Evolutionary conservation across 2,888 invertebrate genomes (phyloP), one percentile per base, ranked within the genome.

Genomic region (Chrysomela aeneicollis): DNA sequence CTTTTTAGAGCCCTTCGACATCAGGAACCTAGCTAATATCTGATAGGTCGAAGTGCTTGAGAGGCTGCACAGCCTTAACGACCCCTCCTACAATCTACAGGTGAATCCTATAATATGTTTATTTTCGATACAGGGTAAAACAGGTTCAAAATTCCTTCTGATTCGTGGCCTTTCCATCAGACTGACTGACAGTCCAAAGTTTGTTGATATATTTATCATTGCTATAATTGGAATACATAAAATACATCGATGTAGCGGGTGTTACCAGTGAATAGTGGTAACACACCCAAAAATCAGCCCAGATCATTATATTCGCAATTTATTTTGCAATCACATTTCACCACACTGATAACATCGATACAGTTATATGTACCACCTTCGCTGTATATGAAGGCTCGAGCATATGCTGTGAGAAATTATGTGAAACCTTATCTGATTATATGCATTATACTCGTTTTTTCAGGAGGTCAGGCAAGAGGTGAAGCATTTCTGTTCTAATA

Each of bases 401-500:
- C 12, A 35, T 35, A 35, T 8, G 35, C 35, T 8, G 9, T 35
- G 42, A 15, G 15, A 42, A 42, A 42, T 15, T 15, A 42, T 15
- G 42, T 42, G 35, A 10, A 42, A 15, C 42, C 42, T 42, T 42
- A 42, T 42, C 42, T 15, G 42, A 42, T 42, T 15, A 42, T 35
- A 35, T 42, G 6, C 42, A 15, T 42, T 42, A n/a, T n/a, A 15
- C 42, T 15, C 15, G 15, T 55, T 5, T 55, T 21, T 55, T n/a
- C 17, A 17, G 22, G 42, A 55, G 42, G 55, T 55, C 55, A 42
- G 18, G 12, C 55, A 12, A 19, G 10, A 22, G 55, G 35, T 54
- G 54, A 54, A 54, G 37, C 37, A 37, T 54, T n/a, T 54, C 54
- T 17, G 54, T 19, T 35, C 54, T 54, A 54, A 54, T 54, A 26